Percentiles rank a stretch among this genome's conserved stretches.
Conservation (phyloP, 2,888 invertebrate species). For the Margaritifera margaritifera region DNA sequence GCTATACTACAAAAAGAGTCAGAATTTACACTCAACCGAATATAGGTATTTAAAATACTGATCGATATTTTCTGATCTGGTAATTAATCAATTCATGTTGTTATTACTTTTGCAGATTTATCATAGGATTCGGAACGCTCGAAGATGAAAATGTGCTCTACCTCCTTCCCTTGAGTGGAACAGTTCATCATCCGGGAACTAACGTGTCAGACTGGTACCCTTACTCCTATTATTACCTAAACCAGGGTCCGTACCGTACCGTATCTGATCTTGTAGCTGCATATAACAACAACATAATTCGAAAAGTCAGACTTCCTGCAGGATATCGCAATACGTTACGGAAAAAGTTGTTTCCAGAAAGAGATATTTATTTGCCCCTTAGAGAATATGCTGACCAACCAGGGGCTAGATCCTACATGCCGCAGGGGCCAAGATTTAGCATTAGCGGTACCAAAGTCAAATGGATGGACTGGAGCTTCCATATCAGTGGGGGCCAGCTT, state of each 20-base stretch:
- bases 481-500: constrained; percentile 43
- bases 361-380: constrained; percentile 21
- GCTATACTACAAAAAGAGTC: too few relatives aligned
- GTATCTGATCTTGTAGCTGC: constrained; percentile 30
- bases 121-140: constrained; percentile 16
- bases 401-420: constrained; percentile 44
- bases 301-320: constrained; percentile 33
- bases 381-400: constrained; percentile 37
- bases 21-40: too few relatives aligned
- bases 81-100: too few relatives aligned
- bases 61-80: too few relatives aligned
- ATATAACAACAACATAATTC: constrained; percentile 28
- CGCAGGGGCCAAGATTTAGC: constrained; percentile 48
- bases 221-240: constrained; percentile 45
- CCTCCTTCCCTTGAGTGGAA: constrained; percentile 42
- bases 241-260: constrained; percentile 47
- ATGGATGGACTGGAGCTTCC: constrained; percentile 58
- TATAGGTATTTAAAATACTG: too few relatives aligned
- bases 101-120: background rate
- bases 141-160: constrained; percentile 42
- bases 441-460: constrained; percentile 46
- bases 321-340: constrained; percentile 34
- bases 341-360: constrained; percentile 36
- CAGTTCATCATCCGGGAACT: constrained; percentile 39
- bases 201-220: constrained; percentile 42